A percentile compares a stretch with the other conserved stretches of the same genome.
phyloP scores from a whole-genome alignment of 2,113 vertebrate species.

The Cephalopholis sonnerati region DNA sequence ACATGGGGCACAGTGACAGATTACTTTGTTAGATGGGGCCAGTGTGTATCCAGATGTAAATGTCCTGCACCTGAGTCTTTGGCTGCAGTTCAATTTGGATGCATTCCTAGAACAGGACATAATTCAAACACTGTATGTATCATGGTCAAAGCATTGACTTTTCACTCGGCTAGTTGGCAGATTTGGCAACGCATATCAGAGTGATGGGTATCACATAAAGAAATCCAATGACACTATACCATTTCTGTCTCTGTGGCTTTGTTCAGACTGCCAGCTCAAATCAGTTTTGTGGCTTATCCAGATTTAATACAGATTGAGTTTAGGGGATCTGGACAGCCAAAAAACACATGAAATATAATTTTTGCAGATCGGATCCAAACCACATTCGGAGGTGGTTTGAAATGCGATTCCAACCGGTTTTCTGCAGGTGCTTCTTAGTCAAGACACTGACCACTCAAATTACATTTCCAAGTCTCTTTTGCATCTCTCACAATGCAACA shows the following conservation, averaged over 20 bases:
- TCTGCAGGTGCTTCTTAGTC: too few relatives aligned
- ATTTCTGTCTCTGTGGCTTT: not conserved
- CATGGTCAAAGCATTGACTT: not conserved
- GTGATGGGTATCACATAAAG: not conserved
- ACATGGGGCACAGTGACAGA: conserved; percentile 36
- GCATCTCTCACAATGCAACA: too few relatives aligned
- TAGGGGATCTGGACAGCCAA: too few relatives aligned
- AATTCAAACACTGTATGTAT: not conserved
- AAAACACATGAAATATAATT: too few relatives aligned
- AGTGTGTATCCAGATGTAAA: conserved; percentile 15
- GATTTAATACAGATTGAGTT: too few relatives aligned
- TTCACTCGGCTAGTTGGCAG: not conserved
- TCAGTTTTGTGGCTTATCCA: too few relatives aligned
- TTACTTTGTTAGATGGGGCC: not conserved
- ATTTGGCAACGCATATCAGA: not conserved
- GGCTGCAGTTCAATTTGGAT: conserved; percentile 5
- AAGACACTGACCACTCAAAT: too few relatives aligned
- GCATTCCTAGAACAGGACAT: not conserved
- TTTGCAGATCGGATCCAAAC: too few relatives aligned
- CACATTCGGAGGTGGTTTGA: too few relatives aligned
- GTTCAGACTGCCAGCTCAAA: too few relatives aligned
- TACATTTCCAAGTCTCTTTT: too few relatives aligned
- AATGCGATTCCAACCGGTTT: too few relatives aligned
- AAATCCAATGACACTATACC: not conserved
- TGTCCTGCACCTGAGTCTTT: conserved; percentile 17